A percentile compares a stretch with the other conserved stretches of the same genome.
Conservation (phyloP, 2,888 invertebrate species). For the Limenitis arthemis region DNA sequence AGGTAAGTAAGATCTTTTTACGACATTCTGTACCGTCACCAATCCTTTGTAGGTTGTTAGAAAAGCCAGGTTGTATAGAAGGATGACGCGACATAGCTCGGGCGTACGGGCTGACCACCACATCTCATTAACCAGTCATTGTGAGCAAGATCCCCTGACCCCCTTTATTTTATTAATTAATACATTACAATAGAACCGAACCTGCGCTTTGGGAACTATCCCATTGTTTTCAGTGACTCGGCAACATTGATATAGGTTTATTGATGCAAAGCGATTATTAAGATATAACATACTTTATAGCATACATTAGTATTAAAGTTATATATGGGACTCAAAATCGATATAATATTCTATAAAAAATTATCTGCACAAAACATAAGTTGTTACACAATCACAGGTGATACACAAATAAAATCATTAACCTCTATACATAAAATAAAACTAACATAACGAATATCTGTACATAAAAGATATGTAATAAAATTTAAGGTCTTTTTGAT, state of each 20-base stretch:
- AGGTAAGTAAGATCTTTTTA: neutral
- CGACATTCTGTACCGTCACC: neutral
- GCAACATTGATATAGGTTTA: constrained; percentile 35
- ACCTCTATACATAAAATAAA: too few species aligned
- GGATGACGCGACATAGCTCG: constrained; percentile 45
- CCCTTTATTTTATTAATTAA: constrained; percentile 70
- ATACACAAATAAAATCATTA: too few species aligned
- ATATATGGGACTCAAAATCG: too few species aligned
- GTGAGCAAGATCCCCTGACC: constrained; percentile 43
- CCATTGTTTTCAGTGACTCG: constrained; percentile 57
- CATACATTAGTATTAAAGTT: too few species aligned
- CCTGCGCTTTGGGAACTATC: constrained; percentile 62
- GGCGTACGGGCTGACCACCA: constrained; percentile 38
- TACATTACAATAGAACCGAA: constrained; percentile 67
- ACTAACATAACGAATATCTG: too few species aligned
- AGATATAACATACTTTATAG: constrained; percentile 4
- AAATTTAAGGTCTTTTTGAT: too few species aligned
- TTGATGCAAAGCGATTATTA: constrained; percentile 26
- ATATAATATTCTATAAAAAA: too few species aligned
- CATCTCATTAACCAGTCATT: too few species aligned
- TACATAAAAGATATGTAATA: too few species aligned
- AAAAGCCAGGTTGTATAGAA: constrained; percentile 23
- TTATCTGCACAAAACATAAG: too few species aligned
- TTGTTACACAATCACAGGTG: too few species aligned
- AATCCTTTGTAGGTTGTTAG: constrained; percentile 3